These are phyloP conservation scores for Medauroidea extradentata DNA, from an alignment of 1,140 invertebrate species.

Conservation along the genomic window DNA sequence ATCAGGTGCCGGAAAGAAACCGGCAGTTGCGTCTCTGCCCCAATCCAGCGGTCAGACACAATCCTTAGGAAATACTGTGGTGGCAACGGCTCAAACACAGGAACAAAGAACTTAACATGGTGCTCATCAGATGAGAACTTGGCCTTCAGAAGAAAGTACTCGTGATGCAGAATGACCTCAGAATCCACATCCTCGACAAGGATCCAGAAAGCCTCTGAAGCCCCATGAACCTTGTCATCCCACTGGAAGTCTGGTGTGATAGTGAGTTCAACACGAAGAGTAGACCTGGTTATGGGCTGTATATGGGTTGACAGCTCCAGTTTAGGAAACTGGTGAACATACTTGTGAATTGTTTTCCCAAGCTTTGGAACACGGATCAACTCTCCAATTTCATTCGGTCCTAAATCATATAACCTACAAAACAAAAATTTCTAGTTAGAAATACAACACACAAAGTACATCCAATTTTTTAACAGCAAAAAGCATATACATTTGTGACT, in stretches of 20 bases:
- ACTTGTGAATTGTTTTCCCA: conserved; percentile 96
- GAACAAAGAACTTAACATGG: conserved; percentile 96
- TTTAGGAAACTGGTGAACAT: conserved; percentile 96
- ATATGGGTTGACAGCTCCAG: conserved; percentile 92
- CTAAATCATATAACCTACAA: conserved; percentile 84
- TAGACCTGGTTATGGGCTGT: conserved; percentile 95
- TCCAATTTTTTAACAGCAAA: too few relatives aligned
- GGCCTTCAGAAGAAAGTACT: conserved; percentile 94
- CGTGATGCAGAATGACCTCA: conserved; percentile 93
- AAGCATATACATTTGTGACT: too few relatives aligned
- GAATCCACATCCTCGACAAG: conserved; percentile 97
- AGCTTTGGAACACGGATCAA: conserved; percentile 92
- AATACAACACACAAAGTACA: not conserved
- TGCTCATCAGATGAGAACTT: conserved; percentile 95
- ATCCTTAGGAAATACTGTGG: conserved; percentile 94
- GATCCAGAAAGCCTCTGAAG: conserved; percentile 98
- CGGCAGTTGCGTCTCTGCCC: conserved; percentile 92
- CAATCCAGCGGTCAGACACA: conserved; percentile 69
- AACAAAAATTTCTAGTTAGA: conserved; percentile 6
- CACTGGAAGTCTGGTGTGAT: conserved; percentile 99
- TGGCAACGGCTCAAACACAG: conserved; percentile 95
- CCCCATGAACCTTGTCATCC: conserved; percentile 96
- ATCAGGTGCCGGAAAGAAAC: conserved; percentile 97
- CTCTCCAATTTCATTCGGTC: conserved; percentile 97
- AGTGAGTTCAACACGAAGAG: conserved; percentile 90